Evolutionary conservation across 2,888 invertebrate species (phyloP), one percentile per base, ranked within the genome.

Genomic region (Pyrrhia umbra): DNA sequence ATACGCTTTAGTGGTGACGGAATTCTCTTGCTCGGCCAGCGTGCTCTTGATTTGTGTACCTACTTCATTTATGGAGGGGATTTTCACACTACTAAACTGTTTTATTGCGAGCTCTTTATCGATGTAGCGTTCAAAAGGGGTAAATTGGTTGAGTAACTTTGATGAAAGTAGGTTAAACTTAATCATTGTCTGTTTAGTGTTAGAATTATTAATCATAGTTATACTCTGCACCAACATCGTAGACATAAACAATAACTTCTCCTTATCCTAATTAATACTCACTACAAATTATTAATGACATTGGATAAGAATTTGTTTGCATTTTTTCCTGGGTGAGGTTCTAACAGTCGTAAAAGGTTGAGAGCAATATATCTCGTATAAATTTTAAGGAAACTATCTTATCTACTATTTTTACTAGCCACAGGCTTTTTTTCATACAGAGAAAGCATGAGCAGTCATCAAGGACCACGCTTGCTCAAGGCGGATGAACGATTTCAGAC

Each of bases 1-100:
- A 90, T 88, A 92, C 90, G 91, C 89, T 91, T 91, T 92, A 90
- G 88, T 84, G 88, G 89, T 85, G 87, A 86, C 84, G 83, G 84
- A 84, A 85, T 88, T 86, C 87, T 86, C 84, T 79, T 80, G 83
- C 83, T 85, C 85, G 85, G 82, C 82, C 85, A 86, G 61, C 80
- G 84, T 70, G 68, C 63, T 69, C 71, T 80, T 81, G 84, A 82
- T 83, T 85, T 83, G 81, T 85, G 83, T 83, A 83, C 80, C 72
- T 81, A 78, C 72, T 77, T 70, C 64, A 74, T 82, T 70, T 80
- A 75, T 55, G 43, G 65, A 68, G 59, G 68, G 63, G 54, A 69
- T 75, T 75, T 78, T 76, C 64, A 68, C 71, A 65, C 67, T 47
- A 54, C 59, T 45, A 66, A 61, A 75, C 67, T 72, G 73, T 74